A percentile compares a stretch with the other conserved stretches of the same genome.
phyloP scores from a whole-genome alignment of 1,140 invertebrate species.

The Drosophila dunni region DNA sequence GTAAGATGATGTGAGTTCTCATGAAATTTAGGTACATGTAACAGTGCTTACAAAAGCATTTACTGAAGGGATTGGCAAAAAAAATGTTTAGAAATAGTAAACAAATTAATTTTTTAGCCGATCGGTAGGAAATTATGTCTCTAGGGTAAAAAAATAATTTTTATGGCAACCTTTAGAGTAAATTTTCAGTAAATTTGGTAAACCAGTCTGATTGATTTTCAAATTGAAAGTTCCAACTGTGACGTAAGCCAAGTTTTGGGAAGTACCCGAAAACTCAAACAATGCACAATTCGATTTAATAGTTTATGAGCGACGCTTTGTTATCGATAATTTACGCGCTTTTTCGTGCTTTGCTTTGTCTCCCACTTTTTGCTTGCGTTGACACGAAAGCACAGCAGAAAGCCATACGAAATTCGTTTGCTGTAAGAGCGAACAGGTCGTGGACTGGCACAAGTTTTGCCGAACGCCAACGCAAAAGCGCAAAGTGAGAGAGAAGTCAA shows the following conservation, averaged over 20 bases:
- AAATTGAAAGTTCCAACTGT: too few relatives aligned
- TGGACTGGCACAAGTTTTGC: neutral
- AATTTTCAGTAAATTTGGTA: too few relatives aligned
- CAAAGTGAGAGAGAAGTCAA: conserved; percentile 23
- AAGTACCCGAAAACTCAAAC: neutral
- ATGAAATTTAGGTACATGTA: conserved; percentile 16
- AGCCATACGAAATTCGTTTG: neutral
- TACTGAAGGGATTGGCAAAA: neutral
- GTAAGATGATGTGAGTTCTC: conserved; percentile 7
- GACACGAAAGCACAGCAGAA: neutral
- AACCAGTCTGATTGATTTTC: too few relatives aligned
- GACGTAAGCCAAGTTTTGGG: neutral
- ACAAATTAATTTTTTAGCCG: too few relatives aligned
- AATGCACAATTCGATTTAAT: neutral
- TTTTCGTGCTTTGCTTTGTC: neutral
- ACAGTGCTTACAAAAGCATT: neutral
- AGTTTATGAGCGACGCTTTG: neutral
- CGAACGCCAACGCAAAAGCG: conserved; percentile 10
- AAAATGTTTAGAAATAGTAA: too few relatives aligned
- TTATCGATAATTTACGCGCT: neutral
- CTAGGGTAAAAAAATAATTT: neutral
- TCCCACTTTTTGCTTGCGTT: neutral
- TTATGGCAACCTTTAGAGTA: neutral
- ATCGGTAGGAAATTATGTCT: neutral
- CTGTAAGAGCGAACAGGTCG: neutral